Evolutionary conservation across 2,797 vertebrate species (phyloP), one percentile per base, ranked within the genome.

Genomic region (Sylvilagus floridanus): DNA sequence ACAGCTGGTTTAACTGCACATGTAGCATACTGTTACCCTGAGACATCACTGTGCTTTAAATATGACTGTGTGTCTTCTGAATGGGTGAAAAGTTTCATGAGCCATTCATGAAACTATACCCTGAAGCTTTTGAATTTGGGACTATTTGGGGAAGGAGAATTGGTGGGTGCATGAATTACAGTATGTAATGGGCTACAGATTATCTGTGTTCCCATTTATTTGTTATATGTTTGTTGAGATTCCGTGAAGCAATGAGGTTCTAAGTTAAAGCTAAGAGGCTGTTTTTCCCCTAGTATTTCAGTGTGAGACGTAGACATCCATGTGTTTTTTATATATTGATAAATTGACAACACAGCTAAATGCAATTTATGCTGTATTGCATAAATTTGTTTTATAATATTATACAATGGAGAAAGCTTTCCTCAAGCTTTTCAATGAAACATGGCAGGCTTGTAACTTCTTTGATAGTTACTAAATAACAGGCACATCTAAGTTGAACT

Each of bases 401-500:
- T 47, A 57, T 60, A 21, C 14, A 32, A 16, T 69, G 62, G 24
- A 94, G 37, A 24, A 35, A 47, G 28, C 47, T 87, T 86, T 62
- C 12, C 30, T 26, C 7, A 12, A 32, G 11, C 16, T 17, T 13
- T 26, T 75, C 63, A 26, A 42, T 52, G 24, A 93, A 88, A 88
- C 14, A 26, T 78, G 52, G 52, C 50, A 84, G 47, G n/a, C 68
- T 76, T 11, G 8, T 37, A 52, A 78, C 71, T 84, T 90, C 78
- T 50, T 50, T 93, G 69, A 83, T 35, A 62, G 62, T 28, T 79
- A 7, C 37, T 32, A 83, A 47, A 30, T 78, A 71, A 62, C 35
- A 47, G n/a, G 28, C 65, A n/a, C 62, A 68, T 89, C 76, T 71
- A 75, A 84, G 21, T 84, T 93, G 21, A n/a, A 63, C 65, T 72